Evolutionary conservation across 2,888 invertebrate species (phyloP), one percentile per base, ranked within the genome.

Genomic region (Allacma fusca): DNA sequence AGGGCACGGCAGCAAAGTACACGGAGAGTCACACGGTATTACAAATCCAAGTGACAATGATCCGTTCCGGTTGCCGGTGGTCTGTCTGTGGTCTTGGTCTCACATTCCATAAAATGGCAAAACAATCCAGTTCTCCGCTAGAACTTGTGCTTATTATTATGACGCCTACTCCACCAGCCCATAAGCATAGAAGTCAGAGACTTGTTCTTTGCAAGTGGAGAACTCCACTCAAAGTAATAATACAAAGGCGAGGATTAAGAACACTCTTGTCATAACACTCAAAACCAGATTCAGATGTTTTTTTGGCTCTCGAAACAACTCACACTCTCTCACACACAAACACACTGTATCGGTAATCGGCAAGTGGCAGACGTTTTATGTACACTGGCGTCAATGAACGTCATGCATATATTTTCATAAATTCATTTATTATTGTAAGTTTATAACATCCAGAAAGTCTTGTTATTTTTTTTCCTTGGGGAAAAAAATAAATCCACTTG

Each of bases 51-150:
- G 24, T 62, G 26, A 62, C 62, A 62, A 62, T 67, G 28, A 29
- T 26, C 67, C 67, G 67, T 67, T 67, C 67, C 67, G 67, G 67
- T 67, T 34, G 67, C 29, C 67, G 67, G 21, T 67, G 67, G 28
- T 62, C 50, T 50, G 50, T 50, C 50, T 23, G 62, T 62, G 23
- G 62, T 62, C 62, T 62, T 16, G 23, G 62, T 50, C 50, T 50
- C 50, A 13, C 50, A 50, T 50, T 13, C 16, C n/a, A 50, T 50
- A 13, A 50, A 50, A 50, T 50, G 50, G 50, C 50, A 50, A 50
- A 50, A n/a, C 50, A 50, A 50, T 50, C 50, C 50, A 50, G 50
- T 50, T 50, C 50, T 50, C 50, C 19, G n/a, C 9, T 9, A 50
- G 2, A 50, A 50, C 50, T 50, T 50, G 16, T 50, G 50, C 50